Evolutionary conservation across 2,113 vertebrate species (phyloP).

Genomic region (Falco punctatus): DNA sequence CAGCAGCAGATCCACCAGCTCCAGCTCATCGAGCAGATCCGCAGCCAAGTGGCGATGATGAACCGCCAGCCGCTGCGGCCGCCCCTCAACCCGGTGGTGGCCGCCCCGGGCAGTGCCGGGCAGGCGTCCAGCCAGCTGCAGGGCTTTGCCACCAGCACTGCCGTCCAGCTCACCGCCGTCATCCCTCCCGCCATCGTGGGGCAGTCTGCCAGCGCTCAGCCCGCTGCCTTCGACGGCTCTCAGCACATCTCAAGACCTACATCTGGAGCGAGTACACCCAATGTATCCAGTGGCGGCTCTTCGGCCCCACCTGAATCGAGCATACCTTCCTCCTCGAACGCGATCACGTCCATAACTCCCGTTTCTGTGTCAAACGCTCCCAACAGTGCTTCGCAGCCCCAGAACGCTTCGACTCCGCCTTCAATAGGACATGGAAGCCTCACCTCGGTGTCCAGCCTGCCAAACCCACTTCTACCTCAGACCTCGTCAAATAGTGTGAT

Average conservation of each 20-base stretch:
- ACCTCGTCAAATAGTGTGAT: slow-evolving; percentile 94
- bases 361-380: slow-evolving; percentile 75
- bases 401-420: slow-evolving; percentile 84
- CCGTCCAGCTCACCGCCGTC: slow-evolving; percentile 87
- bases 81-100: slow-evolving; percentile 74
- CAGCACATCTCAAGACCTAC: slow-evolving; percentile 82
- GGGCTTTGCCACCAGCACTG: slow-evolving; percentile 83
- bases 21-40: slow-evolving; percentile 98
- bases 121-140: slow-evolving; percentile 85
- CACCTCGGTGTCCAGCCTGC: slow-evolving; percentile 87
- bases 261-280: slow-evolving; percentile 81
- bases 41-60: slow-evolving; percentile 96
- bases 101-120: slow-evolving; percentile 74
- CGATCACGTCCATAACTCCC: slow-evolving; percentile 77
- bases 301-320: slow-evolving; percentile 74
- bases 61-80: slow-evolving; percentile 86
- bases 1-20: slow-evolving; percentile 98
- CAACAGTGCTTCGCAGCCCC: slow-evolving; percentile 77
- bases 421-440: slow-evolving; percentile 85
- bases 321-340: slow-evolving; percentile 71
- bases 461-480: slow-evolving; percentile 93
- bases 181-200: slow-evolving; percentile 75
- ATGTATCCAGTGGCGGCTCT: slow-evolving; percentile 71
- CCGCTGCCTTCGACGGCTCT: slow-evolving; percentile 79
- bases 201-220: slow-evolving; percentile 73